Evolutionary conservation across 2,113 vertebrate genomes (phyloP).

Genomic region (Hyaena hyaena): DNA sequence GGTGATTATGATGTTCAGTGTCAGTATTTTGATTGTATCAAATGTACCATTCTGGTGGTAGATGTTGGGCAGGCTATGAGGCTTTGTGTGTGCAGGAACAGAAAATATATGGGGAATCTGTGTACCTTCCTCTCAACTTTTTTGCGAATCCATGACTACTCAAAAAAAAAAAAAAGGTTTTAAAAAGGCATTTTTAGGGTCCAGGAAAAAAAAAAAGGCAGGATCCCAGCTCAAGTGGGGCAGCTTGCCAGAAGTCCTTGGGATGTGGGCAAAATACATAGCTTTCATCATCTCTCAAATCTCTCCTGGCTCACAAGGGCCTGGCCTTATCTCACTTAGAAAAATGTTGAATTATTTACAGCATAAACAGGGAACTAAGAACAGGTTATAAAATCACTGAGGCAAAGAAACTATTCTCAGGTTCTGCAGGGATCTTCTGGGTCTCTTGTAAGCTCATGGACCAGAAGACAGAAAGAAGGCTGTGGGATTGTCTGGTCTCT

Average conservation of each 20-base stretch:
- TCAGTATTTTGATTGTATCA: background rate
- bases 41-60: background rate
- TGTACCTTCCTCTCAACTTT: background rate
- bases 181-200: background rate
- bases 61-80: background rate
- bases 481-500: background rate
- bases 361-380: background rate
- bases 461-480: background rate
- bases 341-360: conserved; percentile 59
- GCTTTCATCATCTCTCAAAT: conserved; percentile 49
- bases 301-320: background rate
- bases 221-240: background rate
- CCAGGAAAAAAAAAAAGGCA: background rate
- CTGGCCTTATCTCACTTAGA: conserved; percentile 4
- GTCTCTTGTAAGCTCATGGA: background rate
- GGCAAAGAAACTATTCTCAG: background rate
- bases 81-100: background rate
- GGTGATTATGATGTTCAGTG: background rate
- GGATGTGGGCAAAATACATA: background rate
- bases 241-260: conserved; percentile 19
- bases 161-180: background rate
- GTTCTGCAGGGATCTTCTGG: background rate
- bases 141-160: background rate
- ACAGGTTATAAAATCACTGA: background rate
- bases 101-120: background rate